Percentiles rank a stretch among this genome's conserved stretches.
Conservation (phyloP, 2,797 vertebrate species). For the Darevskia mixta region DNA sequence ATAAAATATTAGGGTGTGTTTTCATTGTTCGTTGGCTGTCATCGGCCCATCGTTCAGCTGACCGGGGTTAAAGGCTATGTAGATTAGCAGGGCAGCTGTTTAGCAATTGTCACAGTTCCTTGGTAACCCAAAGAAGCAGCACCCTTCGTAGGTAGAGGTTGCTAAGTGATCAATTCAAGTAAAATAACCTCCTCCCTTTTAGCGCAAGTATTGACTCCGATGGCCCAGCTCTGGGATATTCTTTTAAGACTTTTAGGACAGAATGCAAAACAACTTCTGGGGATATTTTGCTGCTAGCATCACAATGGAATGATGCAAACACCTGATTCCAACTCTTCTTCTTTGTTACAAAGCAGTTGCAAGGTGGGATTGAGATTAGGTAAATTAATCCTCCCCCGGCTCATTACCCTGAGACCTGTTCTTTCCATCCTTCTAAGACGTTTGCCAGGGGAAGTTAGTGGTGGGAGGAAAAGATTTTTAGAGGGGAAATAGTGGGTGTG, state of each 20-base stretch:
- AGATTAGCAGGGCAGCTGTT: conserved; percentile 77
- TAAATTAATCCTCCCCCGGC: neutral
- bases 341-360: neutral
- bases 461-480: neutral
- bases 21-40: conserved; percentile 76
- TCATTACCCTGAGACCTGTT: neutral
- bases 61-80: conserved; percentile 74
- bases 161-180: conserved; percentile 80
- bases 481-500: too few species aligned
- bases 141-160: conserved; percentile 73
- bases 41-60: conserved; percentile 69
- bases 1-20: conserved; percentile 77
- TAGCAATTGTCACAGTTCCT: conserved; percentile 77
- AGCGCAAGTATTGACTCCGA: conserved; percentile 49
- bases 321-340: neutral
- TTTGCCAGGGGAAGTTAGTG: neutral
- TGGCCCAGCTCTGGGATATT: conserved; percentile 28
- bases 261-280: conserved; percentile 53
- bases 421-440: neutral
- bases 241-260: conserved; percentile 48
- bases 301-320: neutral
- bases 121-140: conserved; percentile 70
- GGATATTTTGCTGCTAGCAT: neutral
- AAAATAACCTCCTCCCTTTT: conserved; percentile 71
- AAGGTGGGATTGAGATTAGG: neutral